phyloP scores from a whole-genome alignment of 1,140 invertebrate species.

The Drosophila nikananu region DNA sequence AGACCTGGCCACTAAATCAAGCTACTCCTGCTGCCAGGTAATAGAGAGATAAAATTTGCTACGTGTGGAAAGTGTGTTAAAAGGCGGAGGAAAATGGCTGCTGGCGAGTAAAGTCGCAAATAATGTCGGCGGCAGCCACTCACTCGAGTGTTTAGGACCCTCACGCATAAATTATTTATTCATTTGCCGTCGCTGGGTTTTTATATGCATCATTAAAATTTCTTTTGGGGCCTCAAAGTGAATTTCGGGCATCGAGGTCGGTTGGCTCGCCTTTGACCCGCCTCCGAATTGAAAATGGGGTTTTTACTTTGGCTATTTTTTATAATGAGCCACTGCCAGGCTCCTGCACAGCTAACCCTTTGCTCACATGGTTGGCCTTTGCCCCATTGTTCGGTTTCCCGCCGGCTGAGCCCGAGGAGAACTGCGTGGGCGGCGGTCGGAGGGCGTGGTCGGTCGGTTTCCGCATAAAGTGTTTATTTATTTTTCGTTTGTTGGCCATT shows the following conservation, averaged over 20 bases:
- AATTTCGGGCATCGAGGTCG: slow-evolving; percentile 4
- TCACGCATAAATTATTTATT: slow-evolving; percentile 82
- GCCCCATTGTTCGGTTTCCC: slow-evolving; percentile 30
- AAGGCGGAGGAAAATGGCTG: slow-evolving; percentile 4
- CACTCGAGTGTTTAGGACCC: slow-evolving; percentile 31
- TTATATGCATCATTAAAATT: slow-evolving; percentile 74
- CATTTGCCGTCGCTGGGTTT: slow-evolving; percentile 66
- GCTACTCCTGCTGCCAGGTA: slow-evolving; percentile 48
- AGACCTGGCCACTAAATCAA: slow-evolving; percentile 46
- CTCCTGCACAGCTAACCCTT: slow-evolving; percentile 13
- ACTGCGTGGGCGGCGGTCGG: slow-evolving; percentile 11
- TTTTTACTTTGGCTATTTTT: slow-evolving; percentile 49
- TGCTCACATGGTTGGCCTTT: slow-evolving; percentile 33
- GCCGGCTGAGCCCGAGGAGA: slow-evolving; percentile 13
- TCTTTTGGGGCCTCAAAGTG: slow-evolving; percentile 42
- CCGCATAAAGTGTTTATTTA: slow-evolving; percentile 51
- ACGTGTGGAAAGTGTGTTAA: slow-evolving; percentile 67
- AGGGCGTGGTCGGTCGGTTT: slow-evolving; percentile 29
- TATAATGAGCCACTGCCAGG: slow-evolving; percentile 60
- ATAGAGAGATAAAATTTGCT: slow-evolving; percentile 80
- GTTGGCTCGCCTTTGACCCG: slow-evolving; percentile 13
- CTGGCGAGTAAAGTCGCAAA: slow-evolving; percentile 46
- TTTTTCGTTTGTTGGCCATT: slow-evolving; percentile 56
- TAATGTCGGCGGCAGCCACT: slow-evolving; percentile 47
- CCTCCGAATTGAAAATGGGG: slow-evolving; percentile 16